Evolutionary conservation across 2,113 vertebrate genomes (phyloP), one percentile per base, ranked within the genome.

Genomic region (Coryphaenoides rupestris): DNA sequence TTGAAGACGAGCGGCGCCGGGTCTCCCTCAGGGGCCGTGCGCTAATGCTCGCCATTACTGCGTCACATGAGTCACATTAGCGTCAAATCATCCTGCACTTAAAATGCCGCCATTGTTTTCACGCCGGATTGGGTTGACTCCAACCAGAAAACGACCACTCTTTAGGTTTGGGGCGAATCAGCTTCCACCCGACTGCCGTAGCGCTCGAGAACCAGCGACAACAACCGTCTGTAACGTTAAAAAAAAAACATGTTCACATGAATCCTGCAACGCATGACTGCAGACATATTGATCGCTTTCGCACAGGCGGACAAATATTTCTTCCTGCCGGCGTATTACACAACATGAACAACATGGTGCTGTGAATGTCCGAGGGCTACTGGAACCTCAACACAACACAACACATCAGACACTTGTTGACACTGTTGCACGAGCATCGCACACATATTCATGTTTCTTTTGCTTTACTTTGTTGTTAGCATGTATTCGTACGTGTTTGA

Each of bases 141-240:
- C 65, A 63, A 62, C n/a, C 61, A 69, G 71, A 81, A 81, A 74
- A 81, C 73, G 76, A 73, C 78, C 66, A 73, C 83, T 76, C 59
- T 66, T 85, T 81, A 75, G 56, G 60, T 19, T 16, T 58, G 55
- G 28, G 63, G 70, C 66, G 70, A 69, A 78, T 76, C 62, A 74
- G 78, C 33, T 81, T 76, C 62, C 28, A 62, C 53, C 14, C 2
- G 60, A 71, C 62, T 58, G 54, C 40, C 52, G 49, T 54, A 53
- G 62, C 68, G 74, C 72, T 12, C 46, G 69, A 49, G 65, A 66
- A 69, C 60, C 46, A 4, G 70, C 79, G 73, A 76, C 70, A 69
- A 79, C 60, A 15, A 57, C n/a, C 47, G 78, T 78, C 79, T 62
- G 78, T 76, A 71, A 52, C 21, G 22, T 66, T 54, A 72, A n/a